Base-by-base conservation (phyloP, 2,888 invertebrate genomes). In the Drosophila cognata region DNA sequence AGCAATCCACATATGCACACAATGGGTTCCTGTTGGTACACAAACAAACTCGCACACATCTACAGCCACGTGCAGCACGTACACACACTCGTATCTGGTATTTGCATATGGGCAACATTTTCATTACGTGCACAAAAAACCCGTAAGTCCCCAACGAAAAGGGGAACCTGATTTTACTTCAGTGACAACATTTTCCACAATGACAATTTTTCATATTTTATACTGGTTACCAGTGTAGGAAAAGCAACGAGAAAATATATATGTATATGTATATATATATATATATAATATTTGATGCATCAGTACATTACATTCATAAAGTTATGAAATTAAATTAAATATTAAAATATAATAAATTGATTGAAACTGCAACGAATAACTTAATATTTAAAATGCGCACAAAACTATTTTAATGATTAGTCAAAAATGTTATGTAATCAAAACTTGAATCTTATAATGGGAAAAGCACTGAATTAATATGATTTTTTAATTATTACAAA, bases 51-150 rank as follows among this genome's bases (percentile, higher is more conserved):
- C 31, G 53, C 25, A 66, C 61, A 50, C 43, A 59, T n/a, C 0
- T 13, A 38, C 36, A 28, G 11, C 10, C 16, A 57, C 41, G 21
- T 41, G 43, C 28, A 25, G 41, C 52, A 57, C 59, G 41, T 25
- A 28, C 46, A 59, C 55, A 28, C 56, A 46, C 36, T 38, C 59
- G 29, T 58, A 36, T 69, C 56, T 41, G 57, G 57, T 64, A 78
- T 82, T 79, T 81, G 69, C 82, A 82, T 79, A 81, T 56, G 68
- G 71, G 72, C 77, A 73, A 82, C 82, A 84, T 84, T 86, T 84
- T 83, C 81, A 84, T 84, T 86, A 81, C 86, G 84, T 77, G 80
- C 77, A 53, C 58, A 35, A 52, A 28, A 46, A 52, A 18, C 5
- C 18, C 16, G 28, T 2, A 35, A 46, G 2, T 18, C 59, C 36